Percentiles rank a stretch among this genome's conserved stretches.
These are phyloP conservation scores for Brachyhypopomus occidentalis DNA, from an alignment of 2,113 vertebrate species.

Conservation along the genomic window DNA sequence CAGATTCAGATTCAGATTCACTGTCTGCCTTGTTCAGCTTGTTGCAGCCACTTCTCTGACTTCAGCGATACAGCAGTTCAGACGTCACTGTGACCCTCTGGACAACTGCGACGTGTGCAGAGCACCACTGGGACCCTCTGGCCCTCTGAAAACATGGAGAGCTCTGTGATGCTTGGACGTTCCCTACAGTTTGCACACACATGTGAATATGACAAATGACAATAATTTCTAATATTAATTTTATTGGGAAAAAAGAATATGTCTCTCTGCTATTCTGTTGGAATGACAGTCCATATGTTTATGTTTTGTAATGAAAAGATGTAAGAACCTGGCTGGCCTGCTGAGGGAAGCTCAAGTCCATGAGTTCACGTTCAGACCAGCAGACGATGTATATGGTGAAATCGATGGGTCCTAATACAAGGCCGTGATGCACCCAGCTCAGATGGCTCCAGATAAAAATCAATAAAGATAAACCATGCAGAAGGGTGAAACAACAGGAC, in stretches of 20 bases:
- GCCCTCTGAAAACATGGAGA: too few species aligned
- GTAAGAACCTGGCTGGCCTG: neutral
- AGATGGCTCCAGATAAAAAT: constrained; percentile 38
- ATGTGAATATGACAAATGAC: too few species aligned
- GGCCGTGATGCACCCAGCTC: constrained; percentile 14
- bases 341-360: neutral
- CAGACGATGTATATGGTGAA: neutral
- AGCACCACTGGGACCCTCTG: neutral
- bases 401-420: constrained; percentile 22
- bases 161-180: too few species aligned
- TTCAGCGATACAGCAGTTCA: neutral
- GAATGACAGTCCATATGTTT: neutral
- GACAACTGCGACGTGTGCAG: neutral
- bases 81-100: neutral
- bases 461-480: constrained; percentile 49
- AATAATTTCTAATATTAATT: too few species aligned
- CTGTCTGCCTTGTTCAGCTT: too few species aligned
- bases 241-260: neutral
- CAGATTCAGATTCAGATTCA: too few species aligned
- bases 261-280: neutral
- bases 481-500: constrained; percentile 29
- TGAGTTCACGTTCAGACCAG: neutral
- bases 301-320: neutral
- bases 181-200: too few species aligned
- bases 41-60: too few species aligned